phyloP scores from a whole-genome alignment of 2,113 vertebrate genomes.

The Sphyrna mokarran region DNA sequence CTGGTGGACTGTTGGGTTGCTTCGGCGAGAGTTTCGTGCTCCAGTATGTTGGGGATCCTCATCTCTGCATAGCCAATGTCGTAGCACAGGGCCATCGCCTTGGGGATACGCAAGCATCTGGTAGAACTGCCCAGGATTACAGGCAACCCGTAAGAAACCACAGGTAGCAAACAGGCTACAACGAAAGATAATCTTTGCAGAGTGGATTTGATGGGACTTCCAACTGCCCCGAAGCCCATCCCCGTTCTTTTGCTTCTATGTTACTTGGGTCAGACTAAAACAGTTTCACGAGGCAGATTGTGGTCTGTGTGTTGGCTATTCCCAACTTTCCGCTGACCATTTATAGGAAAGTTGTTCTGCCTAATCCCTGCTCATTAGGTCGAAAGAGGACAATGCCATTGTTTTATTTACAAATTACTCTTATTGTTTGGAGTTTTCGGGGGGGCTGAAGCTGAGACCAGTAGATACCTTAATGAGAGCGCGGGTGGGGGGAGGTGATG shows the following conservation, averaged over 20 bases:
- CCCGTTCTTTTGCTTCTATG: background rate
- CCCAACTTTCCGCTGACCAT: constrained; percentile 41
- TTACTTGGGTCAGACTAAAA: background rate
- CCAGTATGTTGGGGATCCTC: constrained; percentile 72
- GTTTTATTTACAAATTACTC: constrained; percentile 51
- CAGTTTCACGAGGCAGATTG: background rate
- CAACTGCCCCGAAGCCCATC: no score
- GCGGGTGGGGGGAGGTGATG: background rate
- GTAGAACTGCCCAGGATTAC: constrained; percentile 58
- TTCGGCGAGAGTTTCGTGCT: constrained; percentile 65
- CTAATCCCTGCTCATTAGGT: constrained; percentile 55
- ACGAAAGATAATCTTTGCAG: constrained; percentile 2
- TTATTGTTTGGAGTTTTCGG: constrained; percentile 51
- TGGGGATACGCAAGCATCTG: constrained; percentile 59
- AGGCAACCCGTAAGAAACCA: background rate
- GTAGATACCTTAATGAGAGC: constrained; percentile 57
- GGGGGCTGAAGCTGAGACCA: constrained; percentile 53
- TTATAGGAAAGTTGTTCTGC: constrained; percentile 51
- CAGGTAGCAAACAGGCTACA: constrained; percentile 41
- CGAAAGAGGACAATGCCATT: constrained; percentile 51
- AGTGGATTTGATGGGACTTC: background rate
- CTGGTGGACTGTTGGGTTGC: constrained; percentile 70
- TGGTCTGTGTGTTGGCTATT: constrained; percentile 40
- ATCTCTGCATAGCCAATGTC: constrained; percentile 69
- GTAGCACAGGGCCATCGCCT: constrained; percentile 66